Evolutionary conservation across 2,888 invertebrate species (phyloP).

Genomic region (Malacosoma neustria): DNA sequence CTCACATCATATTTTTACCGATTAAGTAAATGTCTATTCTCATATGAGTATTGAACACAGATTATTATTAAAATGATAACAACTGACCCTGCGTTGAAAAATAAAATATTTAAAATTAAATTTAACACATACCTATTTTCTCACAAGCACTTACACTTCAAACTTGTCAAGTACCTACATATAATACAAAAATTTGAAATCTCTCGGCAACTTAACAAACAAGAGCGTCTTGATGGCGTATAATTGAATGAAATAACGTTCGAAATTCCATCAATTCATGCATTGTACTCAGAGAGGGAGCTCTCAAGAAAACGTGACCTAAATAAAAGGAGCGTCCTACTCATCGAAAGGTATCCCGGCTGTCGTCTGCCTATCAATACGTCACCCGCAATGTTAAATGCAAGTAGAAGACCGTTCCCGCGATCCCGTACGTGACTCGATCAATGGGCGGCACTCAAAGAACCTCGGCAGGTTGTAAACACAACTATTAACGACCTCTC

Average conservation of each 20-base stretch:
- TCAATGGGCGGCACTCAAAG: conserved; percentile 50
- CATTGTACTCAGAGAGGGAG: conserved; percentile 41
- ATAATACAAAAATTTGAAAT: conserved; percentile 22
- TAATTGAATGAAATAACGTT: conserved; percentile 55
- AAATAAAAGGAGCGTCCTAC: conserved; percentile 39
- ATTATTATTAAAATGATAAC: too few relatives aligned
- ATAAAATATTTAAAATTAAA: too few relatives aligned
- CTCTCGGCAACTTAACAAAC: conserved; percentile 23
- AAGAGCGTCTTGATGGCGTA: conserved; percentile 34
- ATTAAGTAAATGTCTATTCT: too few relatives aligned
- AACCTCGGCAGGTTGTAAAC: conserved; percentile 66
- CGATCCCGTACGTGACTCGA: conserved; percentile 50
- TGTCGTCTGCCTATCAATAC: conserved; percentile 46
- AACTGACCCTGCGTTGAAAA: too few relatives aligned
- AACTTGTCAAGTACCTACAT: conserved; percentile 6
- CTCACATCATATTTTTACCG: too few relatives aligned
- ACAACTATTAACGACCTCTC: conserved; percentile 52
- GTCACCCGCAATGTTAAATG: conserved; percentile 36
- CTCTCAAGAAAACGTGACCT: conserved; percentile 67
- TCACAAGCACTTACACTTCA: conserved; percentile 6
- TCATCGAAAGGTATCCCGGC: conserved; percentile 28
- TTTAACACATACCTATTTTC: too few relatives aligned
- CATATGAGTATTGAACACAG: too few relatives aligned
- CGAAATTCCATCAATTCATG: conserved; percentile 41
- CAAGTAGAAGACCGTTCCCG: conserved; percentile 28